Evolutionary conservation across 2,113 vertebrate species (phyloP), one percentile per base, ranked within the genome.

Genomic region (Coreoperca whiteheadi): DNA sequence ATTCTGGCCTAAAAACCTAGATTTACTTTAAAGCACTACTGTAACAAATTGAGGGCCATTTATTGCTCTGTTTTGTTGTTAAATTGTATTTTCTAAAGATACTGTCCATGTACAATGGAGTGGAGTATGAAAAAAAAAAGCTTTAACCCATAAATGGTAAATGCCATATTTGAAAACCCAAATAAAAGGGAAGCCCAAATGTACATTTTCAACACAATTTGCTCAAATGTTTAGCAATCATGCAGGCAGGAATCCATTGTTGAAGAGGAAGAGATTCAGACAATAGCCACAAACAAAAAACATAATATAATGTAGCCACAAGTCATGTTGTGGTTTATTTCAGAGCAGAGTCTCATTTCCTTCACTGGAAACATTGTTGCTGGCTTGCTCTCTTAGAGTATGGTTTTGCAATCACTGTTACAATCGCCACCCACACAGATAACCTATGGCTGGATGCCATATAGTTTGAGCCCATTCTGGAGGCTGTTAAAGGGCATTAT

Each of bases 361-460:
- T 81, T 21, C 25, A 8, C 30, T 75, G 66, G 48, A 65, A 74
- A 46, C n/a, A 16, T 32, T 72, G 9, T 48, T 73, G 46, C 63
- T 28, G 46, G 65, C n/a, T 54, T 72, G 57, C 15, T 77, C 50
- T 56, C 20, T 69, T 77, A n/a, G 72, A 67, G n/a, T 72, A 37
- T 71, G 48, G 53, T 73, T 64, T 60, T 53, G 46, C 43, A 77
- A 15, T 76, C 73, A 16, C 67, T 82, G 64, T 76, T 85, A 61
- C 65, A 68, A 51, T 71, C 21, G 1, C 75, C 66, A 39, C 72
- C 85, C 81, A 87, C 85, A 70, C 77, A 74, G 74, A 60, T 83
- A 87, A 84, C 72, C 81, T 77, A 30, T 80, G 71, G 59, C 84
- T 71, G 39, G 51, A 59, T 80, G 87, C 75, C 74, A 71, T 34